These are phyloP conservation scores for Tachuris rubrigastra DNA, from an alignment of 2,113 vertebrate genomes.

Conservation along the genomic window DNA sequence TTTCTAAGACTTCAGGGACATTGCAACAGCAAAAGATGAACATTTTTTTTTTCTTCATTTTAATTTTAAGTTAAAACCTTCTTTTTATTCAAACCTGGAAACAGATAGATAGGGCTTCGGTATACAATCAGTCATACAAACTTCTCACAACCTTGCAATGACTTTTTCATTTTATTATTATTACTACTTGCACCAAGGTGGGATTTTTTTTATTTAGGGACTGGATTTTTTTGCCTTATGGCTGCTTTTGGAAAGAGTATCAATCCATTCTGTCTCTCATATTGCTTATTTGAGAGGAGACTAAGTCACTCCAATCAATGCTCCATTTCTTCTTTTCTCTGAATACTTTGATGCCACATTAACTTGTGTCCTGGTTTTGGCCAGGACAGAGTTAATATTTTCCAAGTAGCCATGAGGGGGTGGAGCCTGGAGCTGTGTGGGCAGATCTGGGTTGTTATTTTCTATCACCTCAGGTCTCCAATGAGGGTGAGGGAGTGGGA, in stretches of 20 bases:
- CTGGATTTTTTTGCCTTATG: not conserved
- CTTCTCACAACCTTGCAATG: not conserved
- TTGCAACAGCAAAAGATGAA: not conserved
- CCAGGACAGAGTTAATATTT: not conserved
- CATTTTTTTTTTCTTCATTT: not conserved
- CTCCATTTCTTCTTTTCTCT: not conserved
- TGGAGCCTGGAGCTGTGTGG: not conserved
- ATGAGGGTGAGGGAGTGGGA: too few relatives aligned
- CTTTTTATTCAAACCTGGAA: not conserved
- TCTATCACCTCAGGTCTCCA: not conserved
- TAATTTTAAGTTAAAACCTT: not conserved
- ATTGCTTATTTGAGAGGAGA: not conserved
- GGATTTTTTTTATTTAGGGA: not conserved
- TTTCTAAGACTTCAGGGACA: not conserved
- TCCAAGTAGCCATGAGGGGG: not conserved
- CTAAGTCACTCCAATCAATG: not conserved
- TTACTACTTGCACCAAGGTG: not conserved
- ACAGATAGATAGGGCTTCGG: not conserved
- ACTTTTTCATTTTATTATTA: not conserved
- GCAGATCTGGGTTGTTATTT: not conserved
- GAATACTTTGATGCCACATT: rapidly evolving
- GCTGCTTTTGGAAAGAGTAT: not conserved
- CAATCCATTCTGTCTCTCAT: not conserved
- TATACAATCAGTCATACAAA: not conserved
- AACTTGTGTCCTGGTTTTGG: not conserved